Evolutionary conservation across 2,888 invertebrate species (phyloP), one percentile per base, ranked within the genome.

Genomic region (Pharmacophagus antenor): DNA sequence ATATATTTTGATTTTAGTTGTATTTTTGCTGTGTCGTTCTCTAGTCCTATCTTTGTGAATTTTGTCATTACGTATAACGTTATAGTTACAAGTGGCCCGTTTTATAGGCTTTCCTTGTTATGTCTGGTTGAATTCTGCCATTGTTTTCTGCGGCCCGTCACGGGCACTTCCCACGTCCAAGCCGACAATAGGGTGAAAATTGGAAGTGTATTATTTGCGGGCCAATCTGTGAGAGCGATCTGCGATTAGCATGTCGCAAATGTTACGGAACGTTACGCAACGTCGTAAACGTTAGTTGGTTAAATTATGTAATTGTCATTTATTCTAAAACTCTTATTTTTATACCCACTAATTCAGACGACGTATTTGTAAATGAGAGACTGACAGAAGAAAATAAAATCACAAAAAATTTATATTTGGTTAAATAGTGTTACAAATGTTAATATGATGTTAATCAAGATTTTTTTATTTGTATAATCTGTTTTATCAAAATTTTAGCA

Each of bases 91-190:
- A 60, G 57, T 62, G 53, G 58, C 66, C 73, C 69, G 82, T 86
- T 89, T 85, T 89, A 90, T 89, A 90, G 87, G 87, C 84, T 88
- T 81, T 79, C 74, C 77, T 82, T 83, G 88, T 88, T 89, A 88
- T 89, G 88, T 84, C 78, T 84, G 80, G 88, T 71, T 88, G 88
- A 87, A 87, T 88, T 85, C 84, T 84, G 87, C 89, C 85, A 90
- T 90, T 90, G 90, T 90, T 85, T 80, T 72, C 64, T 50, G 66
- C 63, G 68, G 69, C 68, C 69, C 85, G 85, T 89, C 85, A 87
- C 87, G 86, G 80, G 77, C 65, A 71, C 67, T 85, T 88, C 88
- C 79, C 88, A 88, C 84, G 80, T 73, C 77, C 70, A 74, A 67
- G 59, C 63, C 65, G 67, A 90, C 88, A 89, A 89, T 89, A 72